Base-by-base conservation (phyloP, 2,888 invertebrate species). In the Melanchra persicariae region DNA sequence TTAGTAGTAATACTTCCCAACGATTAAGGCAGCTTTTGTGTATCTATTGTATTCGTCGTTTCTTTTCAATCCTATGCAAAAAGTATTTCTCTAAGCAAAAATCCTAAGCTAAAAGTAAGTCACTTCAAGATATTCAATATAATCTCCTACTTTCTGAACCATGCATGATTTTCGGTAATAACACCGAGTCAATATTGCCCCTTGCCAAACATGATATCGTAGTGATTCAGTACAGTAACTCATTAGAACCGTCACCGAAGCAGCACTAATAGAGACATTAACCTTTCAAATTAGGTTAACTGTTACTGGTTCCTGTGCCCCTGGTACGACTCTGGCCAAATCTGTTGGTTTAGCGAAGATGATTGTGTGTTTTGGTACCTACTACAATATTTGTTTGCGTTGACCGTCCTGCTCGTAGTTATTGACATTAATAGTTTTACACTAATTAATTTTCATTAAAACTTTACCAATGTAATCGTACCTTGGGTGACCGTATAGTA, bases 241-340 rank as follows among this genome's bases (percentile, higher is more conserved):
- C 77, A 66, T 81, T 81, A 65, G 34, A 59, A 26, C n/a, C 72
- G 64, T 64, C 72, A 62, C 58, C 72, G 79, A 68, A 54, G 71
- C 77, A 61, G 49, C 51, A 54, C 77, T 81, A 76, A 81, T 62
- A 58, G 57, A 68, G n/a, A 58, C 81, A 79, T 76, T 81, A 81
- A 76, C 79, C 79, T 79, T 76, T 65, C 58, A 26, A 81, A 62
- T 81, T 55, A 62, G 67, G 79, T 81, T 76, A 68, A 79, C 81
- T 64, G 70, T 34, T 47, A 49, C 61, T 19, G 30, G 37, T 37
- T 34, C 7, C 64, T 60, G 47, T 24, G 15, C 49, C 15, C 52
- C 60, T 71, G 47, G 55, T 43, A 58, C n/a, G 9, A 52, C 52
- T 51, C 37, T 34, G 40, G 55, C 12, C 30, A 22, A 30, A 45